phyloP scores from a whole-genome alignment of 2,113 vertebrate species.

The Neopipo cinnamomea region DNA sequence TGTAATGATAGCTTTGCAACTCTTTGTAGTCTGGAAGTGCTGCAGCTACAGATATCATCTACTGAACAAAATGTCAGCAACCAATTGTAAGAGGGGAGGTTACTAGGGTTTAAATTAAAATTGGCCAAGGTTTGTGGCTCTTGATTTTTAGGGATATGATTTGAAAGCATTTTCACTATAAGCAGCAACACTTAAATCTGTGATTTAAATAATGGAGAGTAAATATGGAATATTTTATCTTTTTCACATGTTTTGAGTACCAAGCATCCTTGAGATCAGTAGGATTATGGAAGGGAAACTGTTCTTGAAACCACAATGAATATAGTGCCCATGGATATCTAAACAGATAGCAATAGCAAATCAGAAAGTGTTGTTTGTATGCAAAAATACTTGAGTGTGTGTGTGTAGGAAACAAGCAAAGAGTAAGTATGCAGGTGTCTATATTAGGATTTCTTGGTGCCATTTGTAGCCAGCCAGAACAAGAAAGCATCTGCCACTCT shows the following conservation, averaged over 20 bases:
- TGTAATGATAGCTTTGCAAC: background rate
- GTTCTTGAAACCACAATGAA: background rate
- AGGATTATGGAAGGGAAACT: background rate
- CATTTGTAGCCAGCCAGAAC: conserved; percentile 13
- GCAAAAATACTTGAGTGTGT: background rate
- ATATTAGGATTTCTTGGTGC: background rate
- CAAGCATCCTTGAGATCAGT: background rate
- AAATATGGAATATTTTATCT: background rate
- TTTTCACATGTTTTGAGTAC: background rate
- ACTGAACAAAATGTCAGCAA: background rate
- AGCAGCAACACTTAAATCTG: background rate
- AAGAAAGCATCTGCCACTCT: conserved; percentile 40
- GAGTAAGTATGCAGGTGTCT: background rate
- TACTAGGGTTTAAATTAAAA: background rate
- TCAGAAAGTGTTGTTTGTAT: background rate
- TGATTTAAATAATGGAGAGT: background rate
- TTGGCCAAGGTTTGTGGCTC: too few relatives aligned
- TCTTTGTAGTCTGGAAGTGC: background rate
- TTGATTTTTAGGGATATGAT: background rate
- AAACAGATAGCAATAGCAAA: background rate
- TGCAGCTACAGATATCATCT: background rate
- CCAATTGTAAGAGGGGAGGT: background rate
- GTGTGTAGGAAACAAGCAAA: background rate
- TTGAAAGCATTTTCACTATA: background rate
- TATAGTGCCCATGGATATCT: background rate